Conservation (phyloP, 2,888 invertebrate genomes). For the Bunonema sp. region DNA sequence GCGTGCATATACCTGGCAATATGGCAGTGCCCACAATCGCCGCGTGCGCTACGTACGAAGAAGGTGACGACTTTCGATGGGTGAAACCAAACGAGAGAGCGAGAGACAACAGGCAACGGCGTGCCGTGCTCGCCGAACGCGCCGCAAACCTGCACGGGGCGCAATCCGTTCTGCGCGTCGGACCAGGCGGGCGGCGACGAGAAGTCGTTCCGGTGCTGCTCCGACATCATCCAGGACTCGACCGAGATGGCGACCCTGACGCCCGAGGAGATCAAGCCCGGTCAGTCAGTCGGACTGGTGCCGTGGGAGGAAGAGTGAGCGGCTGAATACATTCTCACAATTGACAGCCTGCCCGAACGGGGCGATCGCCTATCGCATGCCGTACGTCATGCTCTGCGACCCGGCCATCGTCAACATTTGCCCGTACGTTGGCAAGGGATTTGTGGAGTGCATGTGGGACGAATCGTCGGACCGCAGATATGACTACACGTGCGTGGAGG, state of each 20-base stretch:
- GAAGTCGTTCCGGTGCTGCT: constrained; percentile 19
- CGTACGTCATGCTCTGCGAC: constrained; percentile 23
- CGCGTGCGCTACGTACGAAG: constrained; percentile 16
- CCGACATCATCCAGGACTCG: constrained; percentile 25
- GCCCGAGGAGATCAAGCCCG: constrained; percentile 19
- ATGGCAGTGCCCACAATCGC: constrained; percentile 21
- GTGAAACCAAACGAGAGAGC: too few species aligned
- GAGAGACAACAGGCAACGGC: constrained; percentile 16
- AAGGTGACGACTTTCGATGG: constrained; percentile 8
- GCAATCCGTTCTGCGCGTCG: constrained; percentile 25
- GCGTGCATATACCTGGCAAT: too few species aligned
- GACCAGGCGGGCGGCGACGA: too few species aligned
- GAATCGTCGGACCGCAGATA: not conserved
- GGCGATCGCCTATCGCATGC: constrained; percentile 24
- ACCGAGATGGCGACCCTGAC: constrained; percentile 14
- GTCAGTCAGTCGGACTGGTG: constrained; percentile 7
- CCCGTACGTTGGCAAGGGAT: constrained; percentile 21
- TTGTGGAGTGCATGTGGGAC: too few species aligned
- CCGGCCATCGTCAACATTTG: constrained; percentile 29
- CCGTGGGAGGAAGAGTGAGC: not conserved
- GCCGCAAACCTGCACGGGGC: constrained; percentile 23
- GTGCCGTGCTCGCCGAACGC: constrained; percentile 19
- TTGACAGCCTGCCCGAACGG: constrained; percentile 21
- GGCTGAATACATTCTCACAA: too few species aligned
- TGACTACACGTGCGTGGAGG: constrained; percentile 20